Conservation (phyloP, 2,797 vertebrate species). For the Cottoperca gobio region DNA sequence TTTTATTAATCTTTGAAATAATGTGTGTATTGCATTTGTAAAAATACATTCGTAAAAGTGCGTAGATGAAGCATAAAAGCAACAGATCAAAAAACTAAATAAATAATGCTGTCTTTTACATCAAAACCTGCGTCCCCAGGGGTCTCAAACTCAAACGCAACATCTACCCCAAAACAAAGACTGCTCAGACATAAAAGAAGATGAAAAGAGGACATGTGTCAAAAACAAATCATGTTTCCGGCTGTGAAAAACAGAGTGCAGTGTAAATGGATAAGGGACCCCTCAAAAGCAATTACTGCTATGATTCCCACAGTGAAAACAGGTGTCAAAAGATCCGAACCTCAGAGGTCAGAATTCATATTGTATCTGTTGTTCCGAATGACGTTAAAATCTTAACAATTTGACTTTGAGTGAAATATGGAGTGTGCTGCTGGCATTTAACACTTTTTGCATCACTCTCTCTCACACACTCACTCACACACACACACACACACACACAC, state of each 20-base stretch:
- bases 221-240: slow-evolving; percentile 72
- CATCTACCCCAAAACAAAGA: slow-evolving; percentile 59
- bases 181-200: slow-evolving; percentile 59
- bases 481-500: background rate
- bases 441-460: too few relatives aligned
- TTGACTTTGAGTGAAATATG: slow-evolving; percentile 6
- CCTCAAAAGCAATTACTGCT: slow-evolving; percentile 78
- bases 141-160: slow-evolving; percentile 54
- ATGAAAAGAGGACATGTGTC: slow-evolving; percentile 78
- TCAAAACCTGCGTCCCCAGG: slow-evolving; percentile 22
- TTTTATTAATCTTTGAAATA: slow-evolving; percentile 42
- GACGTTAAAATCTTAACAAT: slow-evolving; percentile 5
- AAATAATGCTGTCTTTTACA: slow-evolving; percentile 51
- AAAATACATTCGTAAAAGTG: slow-evolving; percentile 22
- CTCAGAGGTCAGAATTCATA: slow-evolving; percentile 66
- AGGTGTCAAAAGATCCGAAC: slow-evolving; percentile 69
- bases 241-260: slow-evolving; percentile 54
- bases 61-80: slow-evolving; percentile 36
- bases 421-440: background rate
- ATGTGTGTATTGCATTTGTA: slow-evolving; percentile 6
- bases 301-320: slow-evolving; percentile 67
- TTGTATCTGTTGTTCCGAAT: slow-evolving; percentile 57
- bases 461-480: background rate
- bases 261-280: slow-evolving; percentile 77
- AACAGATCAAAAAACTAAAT: slow-evolving; percentile 18